Conservation (phyloP, 2,797 vertebrate species). For the Sitta carolinensis region DNA sequence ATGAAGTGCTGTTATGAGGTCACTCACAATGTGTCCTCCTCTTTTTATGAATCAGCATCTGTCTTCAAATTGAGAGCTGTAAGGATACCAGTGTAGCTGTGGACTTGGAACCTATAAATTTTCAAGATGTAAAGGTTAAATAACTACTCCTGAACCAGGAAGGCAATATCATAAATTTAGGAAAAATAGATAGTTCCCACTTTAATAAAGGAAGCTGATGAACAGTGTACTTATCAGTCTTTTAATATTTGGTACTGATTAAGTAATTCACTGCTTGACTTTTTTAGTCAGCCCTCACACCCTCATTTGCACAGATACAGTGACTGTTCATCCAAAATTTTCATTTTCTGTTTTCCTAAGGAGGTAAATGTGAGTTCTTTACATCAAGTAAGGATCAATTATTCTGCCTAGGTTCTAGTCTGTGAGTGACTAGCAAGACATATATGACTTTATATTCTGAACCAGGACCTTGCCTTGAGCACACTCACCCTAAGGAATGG, state of each 20-base stretch:
- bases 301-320: neutral
- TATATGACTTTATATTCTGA: neutral
- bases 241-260: neutral
- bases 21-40: neutral
- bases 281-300: neutral
- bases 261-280: neutral
- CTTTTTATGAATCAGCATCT: neutral
- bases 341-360: neutral
- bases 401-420: neutral
- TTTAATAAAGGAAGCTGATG: neutral
- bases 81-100: neutral
- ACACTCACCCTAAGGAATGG: neutral
- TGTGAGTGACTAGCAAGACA: neutral
- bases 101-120: neutral
- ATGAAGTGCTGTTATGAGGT: neutral
- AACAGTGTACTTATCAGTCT: neutral
- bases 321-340: neutral
- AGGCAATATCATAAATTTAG: neutral
- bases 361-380: neutral
- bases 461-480: neutral
- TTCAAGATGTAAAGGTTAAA: neutral
- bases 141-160: neutral
- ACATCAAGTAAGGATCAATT: neutral
- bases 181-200: neutral
- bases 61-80: neutral